phyloP scores from a whole-genome alignment of 2,113 vertebrate genomes.

The Gallinago jamesoni region DNA sequence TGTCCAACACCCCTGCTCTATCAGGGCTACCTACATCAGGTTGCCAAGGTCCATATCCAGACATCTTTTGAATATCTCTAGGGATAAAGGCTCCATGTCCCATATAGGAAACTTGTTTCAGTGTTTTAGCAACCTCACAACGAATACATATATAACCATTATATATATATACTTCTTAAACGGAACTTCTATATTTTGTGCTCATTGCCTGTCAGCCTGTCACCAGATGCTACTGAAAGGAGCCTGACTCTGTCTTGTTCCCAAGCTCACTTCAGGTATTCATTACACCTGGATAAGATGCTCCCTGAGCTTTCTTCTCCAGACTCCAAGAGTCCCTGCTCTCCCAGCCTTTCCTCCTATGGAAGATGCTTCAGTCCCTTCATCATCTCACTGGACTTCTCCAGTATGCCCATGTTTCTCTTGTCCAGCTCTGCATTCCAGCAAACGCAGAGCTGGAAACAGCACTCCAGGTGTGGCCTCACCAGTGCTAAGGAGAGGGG shows the following conservation, averaged over 20 bases:
- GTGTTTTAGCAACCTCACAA: background rate
- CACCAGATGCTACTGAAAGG: background rate
- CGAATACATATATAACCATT: background rate
- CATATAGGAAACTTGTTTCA: background rate
- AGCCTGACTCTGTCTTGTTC: background rate
- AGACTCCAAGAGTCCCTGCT: background rate
- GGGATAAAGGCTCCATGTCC: background rate
- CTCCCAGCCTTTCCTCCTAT: background rate
- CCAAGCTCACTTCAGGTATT: background rate
- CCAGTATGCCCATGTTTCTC: background rate
- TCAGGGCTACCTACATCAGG: background rate
- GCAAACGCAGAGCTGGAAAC: background rate
- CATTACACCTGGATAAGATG: background rate
- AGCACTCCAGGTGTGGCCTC: background rate
- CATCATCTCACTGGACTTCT: background rate
- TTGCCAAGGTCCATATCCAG: background rate
- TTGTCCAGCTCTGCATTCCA: too few species aligned
- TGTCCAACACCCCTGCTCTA: background rate
- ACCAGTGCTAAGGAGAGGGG: background rate
- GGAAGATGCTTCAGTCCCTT: background rate
- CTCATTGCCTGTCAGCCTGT: background rate
- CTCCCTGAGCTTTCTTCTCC: background rate
- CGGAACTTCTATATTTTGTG: background rate
- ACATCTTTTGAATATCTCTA: background rate
- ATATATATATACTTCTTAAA: background rate